phyloP scores from a whole-genome alignment of 2,113 vertebrate species.

The Coptodon bakossiorum region DNA sequence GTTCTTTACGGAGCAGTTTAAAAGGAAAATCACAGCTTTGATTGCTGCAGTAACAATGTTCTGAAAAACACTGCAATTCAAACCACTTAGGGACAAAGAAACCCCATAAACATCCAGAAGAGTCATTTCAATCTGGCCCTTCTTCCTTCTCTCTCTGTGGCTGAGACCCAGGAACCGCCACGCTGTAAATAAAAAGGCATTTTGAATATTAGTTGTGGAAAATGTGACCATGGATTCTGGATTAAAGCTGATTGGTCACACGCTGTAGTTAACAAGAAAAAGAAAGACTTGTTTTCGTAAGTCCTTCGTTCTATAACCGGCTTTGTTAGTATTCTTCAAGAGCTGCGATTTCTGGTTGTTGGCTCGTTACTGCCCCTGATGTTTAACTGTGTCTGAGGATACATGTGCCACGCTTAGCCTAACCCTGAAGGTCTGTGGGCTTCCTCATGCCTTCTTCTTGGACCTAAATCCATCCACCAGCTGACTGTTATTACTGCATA shows the following conservation, averaged over 20 bases:
- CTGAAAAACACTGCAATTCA: neutral
- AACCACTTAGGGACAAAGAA: neutral
- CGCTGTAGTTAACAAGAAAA: neutral
- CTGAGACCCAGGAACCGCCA: neutral
- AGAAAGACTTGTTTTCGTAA: neutral
- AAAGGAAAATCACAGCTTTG: neutral
- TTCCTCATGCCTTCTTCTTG: neutral
- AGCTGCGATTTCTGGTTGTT: fast-evolving
- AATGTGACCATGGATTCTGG: neutral
- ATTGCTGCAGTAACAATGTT: neutral
- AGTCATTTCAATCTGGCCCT: neutral
- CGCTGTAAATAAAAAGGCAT: neutral
- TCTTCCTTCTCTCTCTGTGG: neutral
- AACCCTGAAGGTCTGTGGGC: neutral
- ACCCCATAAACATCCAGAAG: neutral
- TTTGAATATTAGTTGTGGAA: neutral
- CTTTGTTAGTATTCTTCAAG: neutral
- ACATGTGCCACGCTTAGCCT: fast-evolving
- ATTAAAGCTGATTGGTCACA: neutral
- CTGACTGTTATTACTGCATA: neutral
- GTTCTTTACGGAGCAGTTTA: neutral
- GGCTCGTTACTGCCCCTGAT: too few relatives aligned
- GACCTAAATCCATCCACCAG: neutral
- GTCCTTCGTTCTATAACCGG: fast-evolving
- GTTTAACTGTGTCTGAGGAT: neutral